Percentiles rank a stretch among this genome's conserved stretches.
Evolutionary conservation across 2,888 invertebrate genomes (phyloP).

Genomic region (Cephonodes hylas): DNA sequence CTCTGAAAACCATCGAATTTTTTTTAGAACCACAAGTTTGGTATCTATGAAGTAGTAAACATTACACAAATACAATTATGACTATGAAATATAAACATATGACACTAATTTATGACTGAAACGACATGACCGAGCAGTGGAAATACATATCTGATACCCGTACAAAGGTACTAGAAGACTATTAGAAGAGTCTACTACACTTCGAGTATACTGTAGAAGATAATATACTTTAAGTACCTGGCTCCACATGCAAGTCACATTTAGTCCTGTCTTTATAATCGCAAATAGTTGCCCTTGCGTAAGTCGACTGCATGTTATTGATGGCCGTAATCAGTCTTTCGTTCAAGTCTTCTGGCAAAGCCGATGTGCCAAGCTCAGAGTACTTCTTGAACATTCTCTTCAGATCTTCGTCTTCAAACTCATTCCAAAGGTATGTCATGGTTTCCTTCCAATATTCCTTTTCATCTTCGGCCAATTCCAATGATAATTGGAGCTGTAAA

Average conservation of each 20-base stretch:
- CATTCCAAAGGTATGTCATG: conserved; percentile 86
- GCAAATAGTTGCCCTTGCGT: conserved; percentile 89
- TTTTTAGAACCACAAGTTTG: too few species aligned
- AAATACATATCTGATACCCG: too few species aligned
- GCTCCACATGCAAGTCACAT: conserved; percentile 87
- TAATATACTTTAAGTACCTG: too few species aligned
- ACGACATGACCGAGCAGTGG: too few species aligned
- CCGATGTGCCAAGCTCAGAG: conserved; percentile 86
- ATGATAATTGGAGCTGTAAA: conserved; percentile 55
- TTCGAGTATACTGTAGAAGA: too few species aligned
- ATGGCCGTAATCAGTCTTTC: conserved; percentile 82
- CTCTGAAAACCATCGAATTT: too few species aligned
- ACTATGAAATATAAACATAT: too few species aligned
- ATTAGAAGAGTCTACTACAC: too few species aligned
- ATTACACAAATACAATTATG: too few species aligned
- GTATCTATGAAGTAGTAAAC: too few species aligned
- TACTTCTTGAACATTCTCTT: conserved; percentile 88
- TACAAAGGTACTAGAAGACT: too few species aligned
- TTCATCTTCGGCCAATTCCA: conserved; percentile 74
- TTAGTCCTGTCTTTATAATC: conserved; percentile 82
- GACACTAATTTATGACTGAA: too few species aligned
- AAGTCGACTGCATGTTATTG: conserved; percentile 87
- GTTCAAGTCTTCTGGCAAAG: conserved; percentile 86
- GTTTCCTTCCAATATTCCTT: conserved; percentile 85
- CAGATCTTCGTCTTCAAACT: conserved; percentile 84